Conservation (phyloP, 2,797 vertebrate species). For the Notolabrus celidotus region DNA sequence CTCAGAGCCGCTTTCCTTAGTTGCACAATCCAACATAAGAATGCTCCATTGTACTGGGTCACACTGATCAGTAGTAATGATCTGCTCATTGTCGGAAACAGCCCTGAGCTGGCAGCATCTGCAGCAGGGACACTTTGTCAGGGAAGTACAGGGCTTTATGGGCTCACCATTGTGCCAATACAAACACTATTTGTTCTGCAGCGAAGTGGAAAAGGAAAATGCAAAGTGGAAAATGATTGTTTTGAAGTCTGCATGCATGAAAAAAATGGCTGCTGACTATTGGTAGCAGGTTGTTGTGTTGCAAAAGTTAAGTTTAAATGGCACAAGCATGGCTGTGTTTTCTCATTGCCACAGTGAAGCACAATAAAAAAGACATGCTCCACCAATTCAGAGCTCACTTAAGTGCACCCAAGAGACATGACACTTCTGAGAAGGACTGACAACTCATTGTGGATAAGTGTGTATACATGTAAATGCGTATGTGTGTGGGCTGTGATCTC, state of each 20-base stretch:
- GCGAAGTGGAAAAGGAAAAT: conserved; percentile 23
- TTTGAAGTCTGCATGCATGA: conserved; percentile 22
- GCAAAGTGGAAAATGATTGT: conserved; percentile 6
- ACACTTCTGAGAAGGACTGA: conserved; percentile 35
- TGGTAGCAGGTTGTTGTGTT: conserved; percentile 1
- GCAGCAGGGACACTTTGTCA: conserved; percentile 46
- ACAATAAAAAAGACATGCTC: conserved; percentile 50
- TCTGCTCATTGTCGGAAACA: conserved; percentile 62
- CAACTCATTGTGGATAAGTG: neutral
- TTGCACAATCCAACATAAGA: conserved; percentile 73
- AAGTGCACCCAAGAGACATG: conserved; percentile 48
- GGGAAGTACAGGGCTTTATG: conserved; percentile 34
- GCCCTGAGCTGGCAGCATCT: conserved; percentile 61
- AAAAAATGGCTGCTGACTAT: conserved; percentile 29
- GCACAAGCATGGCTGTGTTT: conserved; percentile 35
- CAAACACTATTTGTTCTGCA: conserved; percentile 44
- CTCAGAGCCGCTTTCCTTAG: conserved; percentile 69
- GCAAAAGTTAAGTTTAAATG: conserved; percentile 6
- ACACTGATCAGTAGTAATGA: conserved; percentile 71
- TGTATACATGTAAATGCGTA: neutral
- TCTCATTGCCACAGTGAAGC: conserved; percentile 40
- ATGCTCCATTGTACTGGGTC: conserved; percentile 68
- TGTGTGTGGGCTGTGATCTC: conserved; percentile 8
- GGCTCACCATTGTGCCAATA: conserved; percentile 34
- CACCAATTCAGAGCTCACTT: conserved; percentile 40